Evolutionary conservation across 2,113 vertebrate genomes (phyloP).

Genomic region (Kryptolebias marmoratus): DNA sequence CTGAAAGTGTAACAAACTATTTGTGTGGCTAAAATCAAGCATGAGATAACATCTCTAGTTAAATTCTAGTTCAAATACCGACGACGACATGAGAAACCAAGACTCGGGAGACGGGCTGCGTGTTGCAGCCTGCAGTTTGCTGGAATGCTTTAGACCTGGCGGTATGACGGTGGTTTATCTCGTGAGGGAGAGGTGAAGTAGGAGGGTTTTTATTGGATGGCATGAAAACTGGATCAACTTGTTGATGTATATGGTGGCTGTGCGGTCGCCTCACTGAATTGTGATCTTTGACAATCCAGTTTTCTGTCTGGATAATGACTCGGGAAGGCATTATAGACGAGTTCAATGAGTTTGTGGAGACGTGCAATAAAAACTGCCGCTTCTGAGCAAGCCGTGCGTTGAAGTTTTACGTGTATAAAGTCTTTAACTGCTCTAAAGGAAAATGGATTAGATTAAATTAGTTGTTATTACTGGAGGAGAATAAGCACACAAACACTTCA

Average conservation of each 20-base stretch:
- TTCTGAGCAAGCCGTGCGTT: constrained; percentile 13
- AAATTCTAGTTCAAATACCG: constrained; percentile 26
- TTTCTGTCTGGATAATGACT: constrained; percentile 46
- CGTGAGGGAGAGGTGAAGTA: constrained; percentile 14
- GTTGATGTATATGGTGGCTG: constrained; percentile 48
- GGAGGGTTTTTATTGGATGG: constrained; percentile 43
- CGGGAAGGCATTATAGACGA: constrained; percentile 34
- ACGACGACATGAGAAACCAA: constrained; percentile 32
- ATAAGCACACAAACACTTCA: constrained; percentile 50
- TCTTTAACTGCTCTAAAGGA: not conserved
- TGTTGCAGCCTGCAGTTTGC: constrained; percentile 52
- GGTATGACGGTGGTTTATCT: constrained; percentile 33
- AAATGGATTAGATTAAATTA: constrained; percentile 39
- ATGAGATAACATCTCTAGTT: not conserved
- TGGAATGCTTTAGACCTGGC: constrained; percentile 31
- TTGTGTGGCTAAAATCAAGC: not conserved
- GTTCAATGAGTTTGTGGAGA: constrained; percentile 9
- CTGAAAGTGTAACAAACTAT: not conserved
- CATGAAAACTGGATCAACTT: constrained; percentile 74
- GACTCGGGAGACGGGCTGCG: constrained; percentile 30
- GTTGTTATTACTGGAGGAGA: constrained; percentile 27
- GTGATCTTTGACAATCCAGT: constrained; percentile 50
- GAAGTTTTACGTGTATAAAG: constrained; percentile 31
- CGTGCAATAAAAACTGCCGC: constrained; percentile 21
- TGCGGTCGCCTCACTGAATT: constrained; percentile 44